Evolutionary conservation across 2,888 invertebrate species (phyloP).

Genomic region (Hirudinaria manillensis): DNA sequence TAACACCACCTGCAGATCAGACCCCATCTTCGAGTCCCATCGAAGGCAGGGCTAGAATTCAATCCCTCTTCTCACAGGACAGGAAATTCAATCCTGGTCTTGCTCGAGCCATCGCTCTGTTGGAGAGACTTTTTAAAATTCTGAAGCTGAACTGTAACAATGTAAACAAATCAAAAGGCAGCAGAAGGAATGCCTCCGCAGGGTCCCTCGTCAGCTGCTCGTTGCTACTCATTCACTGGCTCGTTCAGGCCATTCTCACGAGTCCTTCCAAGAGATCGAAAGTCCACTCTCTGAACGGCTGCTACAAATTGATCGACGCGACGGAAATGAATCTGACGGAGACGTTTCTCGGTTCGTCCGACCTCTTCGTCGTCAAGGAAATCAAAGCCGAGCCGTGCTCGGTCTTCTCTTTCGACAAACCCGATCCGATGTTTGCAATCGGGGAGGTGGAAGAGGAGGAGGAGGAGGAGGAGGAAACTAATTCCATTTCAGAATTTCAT

Average conservation of each 20-base stretch:
- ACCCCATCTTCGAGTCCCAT: too few relatives aligned
- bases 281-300: background rate
- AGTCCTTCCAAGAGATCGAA: background rate
- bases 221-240: background rate
- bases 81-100: background rate
- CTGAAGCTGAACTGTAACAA: background rate
- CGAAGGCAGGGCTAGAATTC: too few relatives aligned
- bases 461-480: background rate
- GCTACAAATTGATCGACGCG: background rate
- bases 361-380: background rate
- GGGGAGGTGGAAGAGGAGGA: conserved; percentile 10
- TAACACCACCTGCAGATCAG: too few relatives aligned
- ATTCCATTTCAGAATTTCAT: background rate
- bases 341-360: background rate
- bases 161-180: background rate
- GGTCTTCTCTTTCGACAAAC: background rate
- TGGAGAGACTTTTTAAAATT: background rate
- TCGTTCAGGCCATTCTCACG: background rate
- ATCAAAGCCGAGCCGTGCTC: conserved; percentile 2
- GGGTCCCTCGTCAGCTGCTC: conserved; percentile 9
- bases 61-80: background rate
- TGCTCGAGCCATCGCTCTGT: background rate
- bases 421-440: background rate
- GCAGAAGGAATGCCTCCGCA: background rate
- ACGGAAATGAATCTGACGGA: background rate